Percentiles rank a stretch among this genome's conserved stretches.
Conservation (phyloP, 2,888 invertebrate species). For the Deroplatys truncata region DNA sequence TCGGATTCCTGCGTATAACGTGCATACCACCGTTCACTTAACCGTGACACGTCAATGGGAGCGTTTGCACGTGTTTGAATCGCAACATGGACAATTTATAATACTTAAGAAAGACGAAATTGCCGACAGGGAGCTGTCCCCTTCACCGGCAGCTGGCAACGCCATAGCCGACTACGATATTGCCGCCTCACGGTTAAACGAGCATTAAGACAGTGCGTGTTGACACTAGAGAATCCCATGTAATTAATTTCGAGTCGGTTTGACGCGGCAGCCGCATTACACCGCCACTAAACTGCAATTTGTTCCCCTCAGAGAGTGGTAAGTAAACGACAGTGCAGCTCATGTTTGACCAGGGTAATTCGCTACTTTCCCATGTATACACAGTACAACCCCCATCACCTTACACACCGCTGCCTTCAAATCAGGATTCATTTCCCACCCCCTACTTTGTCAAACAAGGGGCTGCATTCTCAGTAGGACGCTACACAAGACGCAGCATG, state of each 20-base stretch:
- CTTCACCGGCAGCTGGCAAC: too few species aligned
- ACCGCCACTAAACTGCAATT: constrained; percentile 17
- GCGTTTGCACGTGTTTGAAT: too few species aligned
- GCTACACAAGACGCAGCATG: not conserved
- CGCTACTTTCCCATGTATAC: constrained; percentile 10
- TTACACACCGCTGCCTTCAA: constrained; percentile 24
- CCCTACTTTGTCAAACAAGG: not conserved
- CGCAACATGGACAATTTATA: too few species aligned
- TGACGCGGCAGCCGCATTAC: constrained; percentile 21
- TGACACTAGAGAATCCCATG: not conserved
- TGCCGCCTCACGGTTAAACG: not conserved
- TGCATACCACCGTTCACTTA: too few species aligned
- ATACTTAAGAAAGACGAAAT: too few species aligned
- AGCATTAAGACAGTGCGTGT: not conserved
- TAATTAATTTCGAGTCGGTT: constrained; percentile 25
- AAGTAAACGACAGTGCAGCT: constrained; percentile 1
- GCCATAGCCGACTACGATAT: not conserved
- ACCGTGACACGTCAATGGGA: too few species aligned
- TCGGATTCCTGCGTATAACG: too few species aligned
- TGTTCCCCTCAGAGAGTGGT: constrained; percentile 2
- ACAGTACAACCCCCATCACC: not conserved
- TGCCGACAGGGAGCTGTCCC: too few species aligned
- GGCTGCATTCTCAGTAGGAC: too few species aligned
- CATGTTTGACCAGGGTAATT: constrained; percentile 10
- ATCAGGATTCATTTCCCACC: constrained; percentile 11